Evolutionary conservation across 2,797 vertebrate genomes (phyloP).

Genomic region (Platyrinchus mystaceus): DNA sequence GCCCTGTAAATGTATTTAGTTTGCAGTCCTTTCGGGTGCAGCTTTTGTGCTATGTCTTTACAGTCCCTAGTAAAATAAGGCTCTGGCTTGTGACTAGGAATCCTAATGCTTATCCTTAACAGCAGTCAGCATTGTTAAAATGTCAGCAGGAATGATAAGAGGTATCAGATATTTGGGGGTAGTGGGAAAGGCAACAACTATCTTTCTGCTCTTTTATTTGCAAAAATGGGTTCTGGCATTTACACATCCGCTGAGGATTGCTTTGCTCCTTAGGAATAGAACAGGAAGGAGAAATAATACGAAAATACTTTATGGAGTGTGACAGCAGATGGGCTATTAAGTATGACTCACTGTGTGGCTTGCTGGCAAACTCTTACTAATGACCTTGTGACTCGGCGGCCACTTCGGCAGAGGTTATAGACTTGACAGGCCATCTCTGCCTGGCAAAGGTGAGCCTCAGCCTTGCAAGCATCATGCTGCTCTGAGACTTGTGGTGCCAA

Average conservation of each 20-base stretch:
- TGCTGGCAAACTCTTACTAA: constrained; percentile 31
- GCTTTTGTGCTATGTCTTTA: not conserved
- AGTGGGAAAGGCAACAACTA: not conserved
- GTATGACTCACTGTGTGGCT: not conserved
- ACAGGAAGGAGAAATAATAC: constrained; percentile 28
- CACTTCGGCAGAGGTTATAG: not conserved
- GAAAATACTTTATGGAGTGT: constrained; percentile 39
- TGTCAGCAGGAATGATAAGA: constrained; percentile 34
- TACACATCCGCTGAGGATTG: not conserved
- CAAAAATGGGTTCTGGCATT: not conserved
- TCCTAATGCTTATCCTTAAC: not conserved
- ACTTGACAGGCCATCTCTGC: constrained; percentile 18
- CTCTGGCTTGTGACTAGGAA: not conserved
- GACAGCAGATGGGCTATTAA: constrained; percentile 42
- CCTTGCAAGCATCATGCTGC: not conserved
- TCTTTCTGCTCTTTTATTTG: not conserved
- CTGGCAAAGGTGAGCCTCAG: constrained; percentile 24
- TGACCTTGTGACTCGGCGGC: not conserved
- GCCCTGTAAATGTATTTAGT: not conserved
- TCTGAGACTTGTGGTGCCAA: not conserved
- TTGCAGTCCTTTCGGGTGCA: not conserved
- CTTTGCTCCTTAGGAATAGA: not conserved
- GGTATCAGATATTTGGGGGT: not conserved
- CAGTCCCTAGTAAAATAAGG: not conserved
- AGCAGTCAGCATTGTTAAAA: constrained; percentile 12